Evolutionary conservation across 2,113 vertebrate species (phyloP).

Genomic region (Periophthalmus modestus): DNA sequence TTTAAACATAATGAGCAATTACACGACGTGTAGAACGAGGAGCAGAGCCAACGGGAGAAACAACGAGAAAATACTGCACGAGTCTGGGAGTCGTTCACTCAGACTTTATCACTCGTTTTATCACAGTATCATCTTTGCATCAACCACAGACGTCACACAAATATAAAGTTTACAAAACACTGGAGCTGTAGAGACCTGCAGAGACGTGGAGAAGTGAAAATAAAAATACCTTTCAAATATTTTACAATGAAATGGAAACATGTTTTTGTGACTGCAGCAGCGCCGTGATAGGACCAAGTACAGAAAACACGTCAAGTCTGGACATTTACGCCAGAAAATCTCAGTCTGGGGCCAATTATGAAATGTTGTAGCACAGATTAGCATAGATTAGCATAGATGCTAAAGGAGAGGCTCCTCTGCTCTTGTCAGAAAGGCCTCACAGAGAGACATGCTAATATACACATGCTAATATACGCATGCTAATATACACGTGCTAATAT

Average conservation of each 20-base stretch:
- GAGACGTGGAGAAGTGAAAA: no score
- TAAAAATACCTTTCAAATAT: background rate
- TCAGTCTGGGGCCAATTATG: background rate
- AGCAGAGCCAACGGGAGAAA: no score
- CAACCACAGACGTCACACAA: no score
- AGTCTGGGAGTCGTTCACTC: no score
- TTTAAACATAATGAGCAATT: background rate
- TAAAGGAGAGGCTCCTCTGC: background rate
- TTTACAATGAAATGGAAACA: background rate
- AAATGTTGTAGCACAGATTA: constrained; percentile 7
- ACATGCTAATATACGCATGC: no score
- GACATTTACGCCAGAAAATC: background rate
- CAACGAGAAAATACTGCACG: no score
- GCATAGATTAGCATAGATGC: background rate
- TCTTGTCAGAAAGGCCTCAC: background rate
- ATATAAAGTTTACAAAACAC: no score
- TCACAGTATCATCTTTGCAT: background rate
- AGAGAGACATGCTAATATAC: background rate
- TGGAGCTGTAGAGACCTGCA: no score
- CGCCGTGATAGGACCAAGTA: constrained; percentile 4
- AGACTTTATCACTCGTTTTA: no score
- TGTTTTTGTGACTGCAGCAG: no score
- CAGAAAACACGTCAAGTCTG: constrained; percentile 1
- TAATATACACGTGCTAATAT: no score
- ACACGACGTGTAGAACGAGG: background rate